Base-by-base conservation (phyloP, 1,140 invertebrate genomes). In the Sweltsa coloradensis region DNA sequence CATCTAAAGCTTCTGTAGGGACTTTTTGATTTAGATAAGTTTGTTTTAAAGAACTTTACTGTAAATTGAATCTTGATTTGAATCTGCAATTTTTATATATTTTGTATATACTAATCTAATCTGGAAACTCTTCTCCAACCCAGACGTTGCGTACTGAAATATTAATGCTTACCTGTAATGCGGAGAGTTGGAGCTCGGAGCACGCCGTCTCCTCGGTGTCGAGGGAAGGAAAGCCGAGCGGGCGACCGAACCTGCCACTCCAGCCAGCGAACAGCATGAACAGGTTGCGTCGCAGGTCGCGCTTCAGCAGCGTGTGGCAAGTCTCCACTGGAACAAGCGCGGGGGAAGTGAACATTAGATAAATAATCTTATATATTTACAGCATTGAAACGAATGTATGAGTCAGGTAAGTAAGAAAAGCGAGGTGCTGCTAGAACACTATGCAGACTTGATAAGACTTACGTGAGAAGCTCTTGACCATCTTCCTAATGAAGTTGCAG, bases 211-310 rank as follows among this genome's bases (percentile, higher is more conserved):
- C 61, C 55, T 41, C 61, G 57, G 51, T 59, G 57, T 53, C 62
- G 55, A 26, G 57, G 51, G 52, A 41, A 7, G 34, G 18, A 21
- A 34, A 26, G 18, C 21, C 19, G 9, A 80, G 70, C 2, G 74
- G 73, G 46, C 71, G 66, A 3, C 82, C 83, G 58, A 89, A 87
- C 47, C 78, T 78, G 9, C 91, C 91, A 55, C 89, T 88, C 93
- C 94, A 99, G 34, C 80, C 79, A 16, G 90, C 84, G 70, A 98
- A 97, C 44, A 98, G 70, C 50, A 81, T 79, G 64, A 97, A 97
- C 29, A 98, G 67, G 63, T 84, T 88, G 42, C 81, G 76, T 41
- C 90, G 75, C 23, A 95, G 66, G 57, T 96, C 90, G 47, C 85
- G 73, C 55, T 91, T 90, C 47, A 99, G 60, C 37, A 98, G 68